phyloP scores from a whole-genome alignment of 2,888 invertebrate genomes.

The Ormyrus labotus region DNA sequence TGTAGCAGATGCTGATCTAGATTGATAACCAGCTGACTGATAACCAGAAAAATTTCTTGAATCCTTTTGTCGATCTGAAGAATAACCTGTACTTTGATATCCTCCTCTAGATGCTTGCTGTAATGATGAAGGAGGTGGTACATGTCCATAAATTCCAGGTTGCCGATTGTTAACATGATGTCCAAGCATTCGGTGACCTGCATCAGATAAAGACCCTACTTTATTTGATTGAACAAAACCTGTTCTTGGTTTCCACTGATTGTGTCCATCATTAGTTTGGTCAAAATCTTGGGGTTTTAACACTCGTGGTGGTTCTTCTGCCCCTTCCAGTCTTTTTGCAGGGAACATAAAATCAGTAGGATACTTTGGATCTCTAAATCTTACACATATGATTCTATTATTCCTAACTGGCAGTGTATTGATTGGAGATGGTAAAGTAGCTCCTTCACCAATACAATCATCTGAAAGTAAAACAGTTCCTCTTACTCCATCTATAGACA shows the following conservation, averaged over 20 bases:
- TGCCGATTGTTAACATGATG: constrained; percentile 73
- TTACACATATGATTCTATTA: constrained; percentile 79
- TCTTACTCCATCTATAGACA: constrained; percentile 87
- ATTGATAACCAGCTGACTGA: constrained; percentile 18
- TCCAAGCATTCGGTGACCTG: constrained; percentile 87
- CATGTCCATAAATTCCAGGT: constrained; percentile 70
- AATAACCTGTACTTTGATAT: constrained; percentile 25
- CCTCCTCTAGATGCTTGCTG: constrained; percentile 48
- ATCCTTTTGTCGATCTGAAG: constrained; percentile 34
- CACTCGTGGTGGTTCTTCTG: constrained; percentile 84
- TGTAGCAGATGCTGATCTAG: neutral
- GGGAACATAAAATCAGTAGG: constrained; percentile 85
- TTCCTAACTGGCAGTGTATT: constrained; percentile 80
- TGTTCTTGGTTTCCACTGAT: constrained; percentile 84
- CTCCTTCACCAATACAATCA: constrained; percentile 82
- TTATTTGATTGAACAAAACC: constrained; percentile 85
- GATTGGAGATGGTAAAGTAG: constrained; percentile 84
- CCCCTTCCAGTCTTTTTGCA: constrained; percentile 83
- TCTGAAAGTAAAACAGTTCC: constrained; percentile 87
- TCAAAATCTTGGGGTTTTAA: constrained; percentile 88
- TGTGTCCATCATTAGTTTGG: constrained; percentile 78
- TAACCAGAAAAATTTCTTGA: constrained; percentile 17
- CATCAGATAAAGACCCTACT: constrained; percentile 81
- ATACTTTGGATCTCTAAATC: constrained; percentile 89
- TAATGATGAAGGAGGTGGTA: constrained; percentile 66